Percentiles rank a stretch among this genome's conserved stretches.
These are phyloP conservation scores for Papilio gigon DNA, from an alignment of 2,888 invertebrate species.

Conservation along the genomic window DNA sequence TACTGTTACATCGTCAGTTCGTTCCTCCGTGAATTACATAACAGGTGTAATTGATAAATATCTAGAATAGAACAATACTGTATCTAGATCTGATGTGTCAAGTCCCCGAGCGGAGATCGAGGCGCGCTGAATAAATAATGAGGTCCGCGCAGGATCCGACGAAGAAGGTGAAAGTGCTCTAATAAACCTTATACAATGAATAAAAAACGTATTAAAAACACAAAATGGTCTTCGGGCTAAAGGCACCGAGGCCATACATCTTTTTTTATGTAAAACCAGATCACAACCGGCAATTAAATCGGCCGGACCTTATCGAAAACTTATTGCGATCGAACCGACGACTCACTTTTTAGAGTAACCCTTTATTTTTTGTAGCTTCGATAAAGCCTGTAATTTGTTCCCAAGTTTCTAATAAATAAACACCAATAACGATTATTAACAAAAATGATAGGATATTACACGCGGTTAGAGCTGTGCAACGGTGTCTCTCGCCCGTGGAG, in stretches of 20 bases:
- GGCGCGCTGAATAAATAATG: slow-evolving; percentile 70
- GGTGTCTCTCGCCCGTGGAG: slow-evolving; percentile 67
- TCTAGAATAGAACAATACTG: slow-evolving; percentile 66
- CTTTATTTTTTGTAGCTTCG: slow-evolving; percentile 78
- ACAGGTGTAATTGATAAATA: slow-evolving; percentile 53
- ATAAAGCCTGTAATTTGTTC: slow-evolving; percentile 81
- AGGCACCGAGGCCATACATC: slow-evolving; percentile 78
- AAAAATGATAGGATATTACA: slow-evolving; percentile 82
- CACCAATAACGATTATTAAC: slow-evolving; percentile 82
- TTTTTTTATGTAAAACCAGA: slow-evolving; percentile 82
- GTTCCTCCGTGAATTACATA: slow-evolving; percentile 53
- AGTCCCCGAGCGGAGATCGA: slow-evolving; percentile 60
- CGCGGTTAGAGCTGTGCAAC: slow-evolving; percentile 69
- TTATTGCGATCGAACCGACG: slow-evolving; percentile 81
- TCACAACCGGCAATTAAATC: slow-evolving; percentile 82
- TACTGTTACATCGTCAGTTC: slow-evolving; percentile 48
- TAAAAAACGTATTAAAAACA: slow-evolving; percentile 73
- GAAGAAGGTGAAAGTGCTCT: slow-evolving; percentile 76
- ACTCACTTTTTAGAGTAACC: slow-evolving; percentile 82
- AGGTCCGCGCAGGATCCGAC: slow-evolving; percentile 57
- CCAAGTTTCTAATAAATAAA: slow-evolving; percentile 81
- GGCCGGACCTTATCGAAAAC: slow-evolving; percentile 81
- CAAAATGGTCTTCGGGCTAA: slow-evolving; percentile 74
- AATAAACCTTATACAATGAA: slow-evolving; percentile 56
- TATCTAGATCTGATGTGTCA: slow-evolving; percentile 70